These are phyloP conservation scores for Eulemur mongoz DNA, from an alignment of 2,797 vertebrate species.

Conservation along the genomic window DNA sequence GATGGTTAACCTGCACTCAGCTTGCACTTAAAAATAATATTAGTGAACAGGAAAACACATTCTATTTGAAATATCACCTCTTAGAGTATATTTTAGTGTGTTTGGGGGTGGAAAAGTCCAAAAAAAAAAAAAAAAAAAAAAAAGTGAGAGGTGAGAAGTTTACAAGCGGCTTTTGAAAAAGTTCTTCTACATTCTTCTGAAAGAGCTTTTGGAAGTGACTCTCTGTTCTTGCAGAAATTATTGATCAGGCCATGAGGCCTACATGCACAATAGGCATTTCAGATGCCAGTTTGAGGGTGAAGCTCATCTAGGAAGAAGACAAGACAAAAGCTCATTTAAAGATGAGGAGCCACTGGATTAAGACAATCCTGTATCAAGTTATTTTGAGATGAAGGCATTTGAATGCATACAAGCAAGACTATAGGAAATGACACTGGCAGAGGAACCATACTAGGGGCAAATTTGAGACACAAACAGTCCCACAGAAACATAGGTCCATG, in stretches of 20 bases:
- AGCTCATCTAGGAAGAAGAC: background rate
- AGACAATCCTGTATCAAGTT: background rate
- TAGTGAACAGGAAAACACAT: background rate
- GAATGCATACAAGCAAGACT: background rate
- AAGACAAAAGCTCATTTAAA: background rate
- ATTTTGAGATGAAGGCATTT: background rate
- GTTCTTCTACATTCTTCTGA: background rate
- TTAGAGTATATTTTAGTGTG: background rate
- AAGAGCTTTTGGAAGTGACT: background rate
- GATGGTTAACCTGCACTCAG: background rate
- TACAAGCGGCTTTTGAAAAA: background rate
- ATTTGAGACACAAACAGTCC: background rate
- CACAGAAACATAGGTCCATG: background rate
- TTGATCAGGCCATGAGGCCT: background rate
- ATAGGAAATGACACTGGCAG: background rate
- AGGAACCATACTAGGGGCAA: background rate
- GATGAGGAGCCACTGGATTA: background rate
- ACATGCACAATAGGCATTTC: background rate
- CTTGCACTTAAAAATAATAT: slow-evolving; percentile 10
- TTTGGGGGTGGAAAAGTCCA: background rate
- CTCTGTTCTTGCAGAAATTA: background rate
- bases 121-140: background rate
- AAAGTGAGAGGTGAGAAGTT: background rate
- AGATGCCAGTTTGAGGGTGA: background rate
- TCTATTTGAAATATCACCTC: background rate